A percentile compares a stretch with the other conserved stretches of the same genome.
Evolutionary conservation across 2,888 invertebrate species (phyloP).

Genomic region (Drosophila atripex): DNA sequence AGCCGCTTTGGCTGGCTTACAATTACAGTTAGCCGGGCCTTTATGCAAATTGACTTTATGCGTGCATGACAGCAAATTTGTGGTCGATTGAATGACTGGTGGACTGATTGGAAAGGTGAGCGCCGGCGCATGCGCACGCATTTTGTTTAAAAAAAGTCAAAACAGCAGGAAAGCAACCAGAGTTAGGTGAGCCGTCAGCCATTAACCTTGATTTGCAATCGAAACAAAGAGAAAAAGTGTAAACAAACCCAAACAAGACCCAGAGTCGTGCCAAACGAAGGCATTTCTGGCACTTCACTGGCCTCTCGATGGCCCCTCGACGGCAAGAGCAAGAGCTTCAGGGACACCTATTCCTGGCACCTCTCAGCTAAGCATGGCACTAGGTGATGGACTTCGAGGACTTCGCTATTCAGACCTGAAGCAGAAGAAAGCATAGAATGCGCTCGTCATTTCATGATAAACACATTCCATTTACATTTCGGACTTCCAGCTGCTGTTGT

Average conservation of each 20-base stretch:
- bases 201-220: slow-evolving; percentile 69
- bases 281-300: slow-evolving; percentile 49
- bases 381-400: neutral
- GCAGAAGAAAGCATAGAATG: neutral
- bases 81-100: slow-evolving; percentile 39
- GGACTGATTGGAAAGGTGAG: slow-evolving; percentile 61
- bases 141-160: neutral
- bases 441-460: neutral
- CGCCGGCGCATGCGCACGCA: slow-evolving; percentile 34
- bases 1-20: slow-evolving; percentile 4
- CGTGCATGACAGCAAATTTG: slow-evolving; percentile 49
- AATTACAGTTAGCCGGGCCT: slow-evolving; percentile 34
- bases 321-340: slow-evolving; percentile 47
- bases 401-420: neutral
- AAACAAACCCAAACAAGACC: slow-evolving; percentile 31
- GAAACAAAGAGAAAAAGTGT: slow-evolving; percentile 25
- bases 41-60: slow-evolving; percentile 60
- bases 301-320: slow-evolving; percentile 32
- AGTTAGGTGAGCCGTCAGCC: slow-evolving; percentile 22
- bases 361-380: neutral
- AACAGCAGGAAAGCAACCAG: neutral
- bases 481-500: neutral
- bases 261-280: slow-evolving; percentile 71
- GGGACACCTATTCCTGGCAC: slow-evolving; percentile 4
- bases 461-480: neutral